These are phyloP conservation scores for Muscicapa striata DNA, from an alignment of 2,797 vertebrate genomes.

Conservation along the genomic window DNA sequence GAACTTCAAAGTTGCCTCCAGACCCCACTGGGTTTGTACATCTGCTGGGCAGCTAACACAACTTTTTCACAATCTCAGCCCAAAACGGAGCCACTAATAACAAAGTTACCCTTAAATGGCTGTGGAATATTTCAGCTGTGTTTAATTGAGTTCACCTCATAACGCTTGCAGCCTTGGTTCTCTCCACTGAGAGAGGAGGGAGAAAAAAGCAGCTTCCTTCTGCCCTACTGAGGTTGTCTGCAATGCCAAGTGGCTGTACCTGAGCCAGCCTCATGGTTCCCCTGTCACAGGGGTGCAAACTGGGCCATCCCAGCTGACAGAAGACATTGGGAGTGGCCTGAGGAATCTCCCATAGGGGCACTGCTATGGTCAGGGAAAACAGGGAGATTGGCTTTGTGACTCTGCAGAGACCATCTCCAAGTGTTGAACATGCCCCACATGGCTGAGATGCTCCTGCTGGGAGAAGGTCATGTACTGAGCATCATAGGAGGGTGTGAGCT, in stretches of 20 bases:
- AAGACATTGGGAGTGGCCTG: background rate
- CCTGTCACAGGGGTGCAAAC: background rate
- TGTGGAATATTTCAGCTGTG: background rate
- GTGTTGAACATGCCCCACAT: background rate
- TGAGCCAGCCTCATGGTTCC: background rate
- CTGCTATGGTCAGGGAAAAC: rapidly evolving
- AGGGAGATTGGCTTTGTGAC: background rate
- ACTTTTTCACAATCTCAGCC: background rate
- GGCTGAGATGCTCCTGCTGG: background rate
- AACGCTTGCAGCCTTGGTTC: background rate
- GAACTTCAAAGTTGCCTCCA: conserved; percentile 7
- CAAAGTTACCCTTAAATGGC: background rate
- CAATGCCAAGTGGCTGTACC: background rate
- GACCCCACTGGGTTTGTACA: background rate
- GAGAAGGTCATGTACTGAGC: background rate
- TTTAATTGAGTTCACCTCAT: background rate
- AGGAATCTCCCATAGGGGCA: background rate
- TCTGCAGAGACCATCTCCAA: background rate
- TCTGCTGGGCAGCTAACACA: background rate
- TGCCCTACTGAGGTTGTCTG: rapidly evolving
- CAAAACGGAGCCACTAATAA: background rate
- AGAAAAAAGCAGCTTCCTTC: background rate
- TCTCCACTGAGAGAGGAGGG: background rate
- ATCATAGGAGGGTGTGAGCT: rapidly evolving
- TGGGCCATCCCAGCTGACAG: background rate